phyloP scores from a whole-genome alignment of 2,888 invertebrate genomes.

The Monochamus alternatus region DNA sequence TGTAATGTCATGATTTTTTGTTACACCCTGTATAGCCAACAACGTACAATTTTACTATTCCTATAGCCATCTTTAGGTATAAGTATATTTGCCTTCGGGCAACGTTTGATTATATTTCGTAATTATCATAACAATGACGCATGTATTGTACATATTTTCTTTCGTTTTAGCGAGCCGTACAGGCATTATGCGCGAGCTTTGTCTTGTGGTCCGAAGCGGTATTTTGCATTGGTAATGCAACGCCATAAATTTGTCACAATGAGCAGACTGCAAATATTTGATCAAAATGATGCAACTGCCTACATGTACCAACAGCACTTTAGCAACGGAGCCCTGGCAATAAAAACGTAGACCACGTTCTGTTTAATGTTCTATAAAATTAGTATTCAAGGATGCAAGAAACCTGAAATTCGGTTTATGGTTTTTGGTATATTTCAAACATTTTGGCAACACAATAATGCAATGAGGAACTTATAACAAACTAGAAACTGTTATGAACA shows the following conservation, averaged over 20 bases:
- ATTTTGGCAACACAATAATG: no score
- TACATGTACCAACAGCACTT: not conserved
- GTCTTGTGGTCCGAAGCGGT: not conserved
- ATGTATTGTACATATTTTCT: not conserved
- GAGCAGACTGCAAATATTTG: slow-evolving; percentile 8
- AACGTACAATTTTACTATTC: no score
- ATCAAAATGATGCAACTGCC: slow-evolving; percentile 8
- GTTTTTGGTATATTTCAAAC: no score
- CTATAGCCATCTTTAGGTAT: no score
- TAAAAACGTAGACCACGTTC: not conserved
- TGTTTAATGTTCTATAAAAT: no score
- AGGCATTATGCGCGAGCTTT: not conserved
- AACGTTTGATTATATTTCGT: not conserved
- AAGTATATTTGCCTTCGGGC: not conserved
- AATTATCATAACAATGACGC: not conserved
- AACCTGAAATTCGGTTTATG: no score
- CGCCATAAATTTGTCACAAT: slow-evolving; percentile 6
- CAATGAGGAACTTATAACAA: no score
- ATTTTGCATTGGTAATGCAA: slow-evolving; percentile 9
- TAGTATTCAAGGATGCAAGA: no score
- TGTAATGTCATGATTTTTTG: no score
- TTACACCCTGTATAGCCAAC: no score
- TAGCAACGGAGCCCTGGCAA: not conserved
- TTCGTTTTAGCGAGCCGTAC: not conserved
- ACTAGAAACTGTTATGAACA: no score